Evolutionary conservation across 1,140 invertebrate genomes (phyloP), one percentile per base, ranked within the genome.

Genomic region (Drosophila murphyi): DNA sequence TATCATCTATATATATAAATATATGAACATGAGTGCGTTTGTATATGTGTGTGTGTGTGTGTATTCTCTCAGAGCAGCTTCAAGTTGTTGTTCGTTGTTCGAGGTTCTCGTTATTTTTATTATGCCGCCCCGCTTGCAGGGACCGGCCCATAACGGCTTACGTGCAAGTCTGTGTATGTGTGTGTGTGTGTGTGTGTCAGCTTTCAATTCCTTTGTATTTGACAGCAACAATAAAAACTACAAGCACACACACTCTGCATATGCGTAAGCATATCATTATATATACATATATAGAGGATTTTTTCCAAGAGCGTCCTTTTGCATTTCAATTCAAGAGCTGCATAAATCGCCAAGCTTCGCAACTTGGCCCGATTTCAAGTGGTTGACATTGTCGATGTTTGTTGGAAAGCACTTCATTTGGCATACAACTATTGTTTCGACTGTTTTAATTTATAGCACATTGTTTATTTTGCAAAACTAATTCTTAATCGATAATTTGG

Each of bases 201-300:
- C 60, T 73, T 72, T 64, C 85, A 89, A 83, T 89, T 85, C 83
- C 88, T 88, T 88, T 88, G 80, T 89, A 75, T 89, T 89, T 80
- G 67, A 52, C 68, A 72, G 72, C 67, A 78, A 88, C 83, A 83
- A 89, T 77, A 76, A 83, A 68, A 60, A 43, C 48, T 43, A 45
- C 52, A 34, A 47, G 65, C 45, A 59, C 54, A 51, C 43, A 10
- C 45, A 50, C 54, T 59, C 34, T 48, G 64, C 55, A 67, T 43
- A 62, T 73, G 72, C 59, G 80, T 87, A 82, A 83, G 89, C 89
- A 88, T 88, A 89, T 88, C 63, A 88, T 89, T 89, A 88, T 75
- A 75, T 89, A 67, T 89, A 88, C 83, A 77, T 89, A 67, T 89
- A 88, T 89, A 77, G 85, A 77, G 85, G 85, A 80, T 83, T 88